A percentile compares a stretch with the other conserved stretches of the same genome.
phyloP scores from a whole-genome alignment of 2,797 vertebrate species.

The Heterohyrax brucei region DNA sequence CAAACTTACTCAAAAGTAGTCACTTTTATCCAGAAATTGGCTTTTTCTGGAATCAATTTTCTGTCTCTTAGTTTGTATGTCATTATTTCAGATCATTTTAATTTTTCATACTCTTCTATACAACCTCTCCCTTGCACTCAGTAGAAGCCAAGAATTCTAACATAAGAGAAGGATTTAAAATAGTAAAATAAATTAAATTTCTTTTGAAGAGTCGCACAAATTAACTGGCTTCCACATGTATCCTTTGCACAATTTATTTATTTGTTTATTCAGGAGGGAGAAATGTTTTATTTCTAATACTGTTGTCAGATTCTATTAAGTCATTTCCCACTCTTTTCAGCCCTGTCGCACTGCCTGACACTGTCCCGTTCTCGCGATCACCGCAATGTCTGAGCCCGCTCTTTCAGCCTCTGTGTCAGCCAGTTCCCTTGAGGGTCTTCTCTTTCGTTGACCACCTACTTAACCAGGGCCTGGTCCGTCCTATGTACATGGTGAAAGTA shows the following conservation, averaged over 20 bases:
- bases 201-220: background rate
- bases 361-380: too few species aligned
- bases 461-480: too few species aligned
- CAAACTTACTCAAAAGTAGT: background rate
- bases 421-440: too few species aligned
- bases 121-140: too few species aligned
- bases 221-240: background rate
- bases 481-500: too few species aligned
- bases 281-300: background rate
- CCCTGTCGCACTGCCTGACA: too few species aligned
- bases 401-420: too few species aligned
- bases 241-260: too few species aligned
- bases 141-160: background rate
- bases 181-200: background rate
- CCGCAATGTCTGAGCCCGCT: too few species aligned
- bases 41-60: background rate
- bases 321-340: too few species aligned
- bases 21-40: background rate
- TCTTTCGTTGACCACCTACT: too few species aligned
- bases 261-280: background rate
- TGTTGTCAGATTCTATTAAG: too few species aligned
- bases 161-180: background rate
- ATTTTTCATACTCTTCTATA: accelerated
- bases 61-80: background rate
- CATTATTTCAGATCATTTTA: background rate